Evolutionary conservation across 1,140 invertebrate species (phyloP), one percentile per base, ranked within the genome.

Genomic region (Muscidifurax raptorellus): DNA sequence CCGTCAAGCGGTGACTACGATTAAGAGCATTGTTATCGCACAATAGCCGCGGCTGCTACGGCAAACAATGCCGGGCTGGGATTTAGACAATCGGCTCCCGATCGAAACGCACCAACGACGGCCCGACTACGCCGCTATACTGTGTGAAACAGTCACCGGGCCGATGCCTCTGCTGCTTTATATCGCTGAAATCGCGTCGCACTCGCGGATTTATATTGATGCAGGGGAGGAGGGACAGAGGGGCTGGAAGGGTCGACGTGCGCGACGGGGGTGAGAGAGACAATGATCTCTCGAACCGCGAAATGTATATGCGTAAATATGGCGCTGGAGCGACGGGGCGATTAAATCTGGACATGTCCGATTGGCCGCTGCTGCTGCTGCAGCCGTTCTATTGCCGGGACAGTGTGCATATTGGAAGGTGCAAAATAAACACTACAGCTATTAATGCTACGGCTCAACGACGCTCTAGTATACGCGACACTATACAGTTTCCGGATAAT

Each of bases 231-330:
- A 0, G 6, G 12, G 44, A 47, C 7, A n/a, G 22, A n/a, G 52
- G 1, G 22, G 52, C 18, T 59, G 6, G 52, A 59, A 22, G 18
- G 52, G 18, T 7, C 52, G 22, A 59, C 18, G 52, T 7, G 6
- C 18, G 52, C 15, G 6, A 5, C 0, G 18, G 18, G 52, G 22
- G 18, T 52, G 15, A 59, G 52, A 59, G 52, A 59, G 52, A 59
- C 52, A 59, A 59, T 59, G 52, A 59, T 59, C 52, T 59, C 52
- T 59, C 52, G 52, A 59, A 59, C 52, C 22, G 22, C 52, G 52
- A 59, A 59, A 59, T n/a, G 52, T 59, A 59, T 59, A 59, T 59
- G 52, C 52, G 52, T 59, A 59, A 59, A 59, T 59, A 59, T 59
- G 52, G 22, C 1, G 52, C 52, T 7, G 18, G 6, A n/a, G 18